Conservation (phyloP, 2,888 invertebrate genomes). For the Apoda limacodes region DNA sequence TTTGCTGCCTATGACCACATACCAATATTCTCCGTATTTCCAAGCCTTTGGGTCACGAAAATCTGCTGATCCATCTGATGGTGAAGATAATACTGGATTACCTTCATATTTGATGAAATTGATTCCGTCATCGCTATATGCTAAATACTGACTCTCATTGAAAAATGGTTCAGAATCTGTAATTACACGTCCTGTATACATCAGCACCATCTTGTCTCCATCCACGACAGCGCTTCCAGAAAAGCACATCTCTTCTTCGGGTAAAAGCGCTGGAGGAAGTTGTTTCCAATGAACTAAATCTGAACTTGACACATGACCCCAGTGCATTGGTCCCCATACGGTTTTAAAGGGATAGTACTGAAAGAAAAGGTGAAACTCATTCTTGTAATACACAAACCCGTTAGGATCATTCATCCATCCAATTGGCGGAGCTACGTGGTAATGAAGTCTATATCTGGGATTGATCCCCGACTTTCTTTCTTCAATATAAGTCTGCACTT, state of each 20-base stretch:
- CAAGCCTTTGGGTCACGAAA: conserved; percentile 65
- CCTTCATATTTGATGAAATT: conserved; percentile 47
- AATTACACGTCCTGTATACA: conserved; percentile 45
- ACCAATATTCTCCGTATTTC: conserved; percentile 48
- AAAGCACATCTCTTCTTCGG: conserved; percentile 53
- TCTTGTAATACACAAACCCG: conserved; percentile 61
- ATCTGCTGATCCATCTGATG: conserved; percentile 47
- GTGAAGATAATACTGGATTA: conserved; percentile 45
- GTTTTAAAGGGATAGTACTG: conserved; percentile 63
- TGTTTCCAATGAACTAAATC: conserved; percentile 63
- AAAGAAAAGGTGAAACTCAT: conserved; percentile 64
- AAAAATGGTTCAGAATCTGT: conserved; percentile 34
- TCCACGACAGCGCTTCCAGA: conserved; percentile 57
- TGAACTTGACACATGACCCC: conserved; percentile 60
- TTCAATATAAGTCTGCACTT: no score
- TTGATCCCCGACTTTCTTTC: conserved; percentile 39
- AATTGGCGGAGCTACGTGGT: conserved; percentile 50
- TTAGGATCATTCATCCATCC: conserved; percentile 73
- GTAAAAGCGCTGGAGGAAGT: conserved; percentile 56
- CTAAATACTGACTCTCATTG: conserved; percentile 50
- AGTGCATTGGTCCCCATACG: conserved; percentile 62
- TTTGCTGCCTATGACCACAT: conserved; percentile 52
- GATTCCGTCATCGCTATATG: conserved; percentile 48
- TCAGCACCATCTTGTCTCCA: conserved; percentile 39
- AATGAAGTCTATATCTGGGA: conserved; percentile 41